Percentiles rank a stretch among this genome's conserved stretches.
Conservation (phyloP, 2,888 invertebrate species). For the Agelastica alni region DNA sequence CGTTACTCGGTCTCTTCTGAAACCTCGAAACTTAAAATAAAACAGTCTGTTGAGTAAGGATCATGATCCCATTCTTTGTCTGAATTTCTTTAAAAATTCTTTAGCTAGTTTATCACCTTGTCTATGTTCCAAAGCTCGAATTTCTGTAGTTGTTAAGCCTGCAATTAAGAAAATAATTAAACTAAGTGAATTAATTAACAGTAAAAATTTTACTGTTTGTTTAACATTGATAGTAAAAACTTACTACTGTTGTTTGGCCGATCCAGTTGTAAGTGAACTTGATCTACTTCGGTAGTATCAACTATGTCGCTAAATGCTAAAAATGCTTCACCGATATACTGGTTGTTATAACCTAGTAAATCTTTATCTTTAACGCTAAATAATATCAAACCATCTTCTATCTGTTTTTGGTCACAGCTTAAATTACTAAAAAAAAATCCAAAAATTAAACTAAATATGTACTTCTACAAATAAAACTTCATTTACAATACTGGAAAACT, state of each 20-base stretch:
- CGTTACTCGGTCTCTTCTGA: conserved; percentile 14
- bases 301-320: conserved; percentile 78
- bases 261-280: conserved; percentile 73
- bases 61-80: conserved; percentile 61
- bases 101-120: conserved; percentile 87
- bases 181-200: conserved; percentile 3
- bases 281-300: conserved; percentile 67
- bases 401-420: conserved; percentile 70
- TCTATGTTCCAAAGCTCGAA: conserved; percentile 78
- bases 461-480: too few species aligned
- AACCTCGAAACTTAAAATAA: conserved; percentile 7
- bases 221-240: conserved; percentile 25
- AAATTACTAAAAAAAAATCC: conserved; percentile 65
- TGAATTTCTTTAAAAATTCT: conserved; percentile 84
- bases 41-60: conserved; percentile 28
- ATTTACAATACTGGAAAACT: too few species aligned
- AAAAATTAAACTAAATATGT: too few species aligned
- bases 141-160: conserved; percentile 67
- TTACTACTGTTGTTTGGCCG: conserved; percentile 71
- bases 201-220: background rate
- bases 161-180: conserved; percentile 22
- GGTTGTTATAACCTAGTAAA: conserved; percentile 86
- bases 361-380: conserved; percentile 97
- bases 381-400: conserved; percentile 74
- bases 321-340: conserved; percentile 94